Percentiles rank a stretch among this genome's conserved stretches.
Evolutionary conservation across 53 echinoderm and acorn worm species (phyloP).

Genomic region (Echinarachnius parma): DNA sequence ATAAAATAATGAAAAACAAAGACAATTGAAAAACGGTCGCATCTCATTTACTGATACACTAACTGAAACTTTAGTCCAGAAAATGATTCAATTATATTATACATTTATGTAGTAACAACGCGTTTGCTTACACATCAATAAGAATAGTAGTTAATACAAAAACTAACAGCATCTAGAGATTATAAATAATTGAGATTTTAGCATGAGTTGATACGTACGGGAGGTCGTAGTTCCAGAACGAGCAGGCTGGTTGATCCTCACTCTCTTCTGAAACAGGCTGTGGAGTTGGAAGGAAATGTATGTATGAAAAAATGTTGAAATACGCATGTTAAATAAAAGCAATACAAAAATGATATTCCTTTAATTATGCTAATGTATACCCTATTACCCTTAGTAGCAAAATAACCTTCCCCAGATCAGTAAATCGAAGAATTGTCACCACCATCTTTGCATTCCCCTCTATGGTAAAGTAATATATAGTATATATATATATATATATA

Average conservation of each 20-base stretch:
- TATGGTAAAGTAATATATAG: neutral
- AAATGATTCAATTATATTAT: neutral
- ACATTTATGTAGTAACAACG: neutral
- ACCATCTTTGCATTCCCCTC: too few species aligned
- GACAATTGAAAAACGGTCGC: neutral
- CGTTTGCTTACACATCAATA: neutral
- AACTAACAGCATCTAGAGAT: neutral
- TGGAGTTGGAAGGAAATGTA: neutral
- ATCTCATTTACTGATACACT: too few species aligned
- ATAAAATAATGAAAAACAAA: too few species aligned
- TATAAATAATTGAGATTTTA: neutral
- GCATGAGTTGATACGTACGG: constrained; percentile 50
- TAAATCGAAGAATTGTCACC: too few species aligned
- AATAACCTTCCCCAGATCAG: too few species aligned
- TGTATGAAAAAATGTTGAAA: neutral
- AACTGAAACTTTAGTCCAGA: too few species aligned
- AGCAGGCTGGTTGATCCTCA: constrained; percentile 43
- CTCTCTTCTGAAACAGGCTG: constrained; percentile 33
- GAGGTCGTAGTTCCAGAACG: constrained; percentile 72
- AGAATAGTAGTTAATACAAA: neutral
- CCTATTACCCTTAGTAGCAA: too few species aligned
- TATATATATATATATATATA: too few species aligned
- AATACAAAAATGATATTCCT: neutral
- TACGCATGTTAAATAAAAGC: neutral
- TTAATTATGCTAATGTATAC: too few species aligned